Percentiles rank a stretch among this genome's conserved stretches.
Conservation (phyloP, 2,113 vertebrate species). For the Pseudorectes ferrugineus region DNA sequence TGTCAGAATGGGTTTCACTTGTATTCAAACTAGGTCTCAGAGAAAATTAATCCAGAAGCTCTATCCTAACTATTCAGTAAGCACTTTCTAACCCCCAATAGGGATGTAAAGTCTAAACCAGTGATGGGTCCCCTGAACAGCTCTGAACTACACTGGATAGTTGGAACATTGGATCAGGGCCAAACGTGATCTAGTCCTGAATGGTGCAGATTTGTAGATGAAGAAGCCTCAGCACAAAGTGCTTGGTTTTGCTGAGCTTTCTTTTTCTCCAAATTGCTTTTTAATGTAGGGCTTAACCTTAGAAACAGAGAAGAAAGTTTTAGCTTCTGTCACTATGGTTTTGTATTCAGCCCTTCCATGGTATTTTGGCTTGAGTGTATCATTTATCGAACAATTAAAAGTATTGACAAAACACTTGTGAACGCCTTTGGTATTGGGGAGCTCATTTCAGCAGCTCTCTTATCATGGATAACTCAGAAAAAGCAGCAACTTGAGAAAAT, state of each 20-base stretch:
- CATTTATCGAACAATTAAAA: neutral
- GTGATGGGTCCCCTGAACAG: neutral
- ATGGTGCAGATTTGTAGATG: neutral
- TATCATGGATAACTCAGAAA: neutral
- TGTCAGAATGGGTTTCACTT: neutral
- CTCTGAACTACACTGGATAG: neutral
- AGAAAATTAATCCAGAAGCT: neutral
- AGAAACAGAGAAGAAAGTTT: neutral
- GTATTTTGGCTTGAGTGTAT: neutral
- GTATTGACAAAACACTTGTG: neutral
- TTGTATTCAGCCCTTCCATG: neutral
- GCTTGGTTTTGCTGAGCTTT: neutral
- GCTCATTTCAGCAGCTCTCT: neutral
- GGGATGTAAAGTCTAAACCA: neutral
- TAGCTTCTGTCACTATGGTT: neutral
- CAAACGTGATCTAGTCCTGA: neutral
- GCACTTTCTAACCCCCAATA: neutral
- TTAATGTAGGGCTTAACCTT: neutral
- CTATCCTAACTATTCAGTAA: neutral
- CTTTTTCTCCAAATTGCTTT: neutral
- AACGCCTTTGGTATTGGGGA: neutral
- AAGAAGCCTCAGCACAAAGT: neutral
- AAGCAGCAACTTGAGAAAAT: neutral
- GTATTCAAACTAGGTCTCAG: neutral
- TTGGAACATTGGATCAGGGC: neutral